A percentile compares a stretch with the other conserved stretches of the same genome.
Evolutionary conservation across 2,888 invertebrate species (phyloP).

Genomic region (Latheticus oryzae): DNA sequence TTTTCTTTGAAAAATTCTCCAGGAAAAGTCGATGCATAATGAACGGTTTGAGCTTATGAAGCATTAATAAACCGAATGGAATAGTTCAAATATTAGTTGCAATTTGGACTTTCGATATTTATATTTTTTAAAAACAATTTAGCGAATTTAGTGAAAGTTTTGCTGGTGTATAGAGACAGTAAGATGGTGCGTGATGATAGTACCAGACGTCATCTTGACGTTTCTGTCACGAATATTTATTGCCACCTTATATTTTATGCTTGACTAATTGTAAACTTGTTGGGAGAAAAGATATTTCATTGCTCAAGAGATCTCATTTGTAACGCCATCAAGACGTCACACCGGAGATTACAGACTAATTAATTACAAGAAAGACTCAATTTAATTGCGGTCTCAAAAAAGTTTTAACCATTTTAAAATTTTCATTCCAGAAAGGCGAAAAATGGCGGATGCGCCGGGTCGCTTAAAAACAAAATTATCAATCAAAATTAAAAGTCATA

Average conservation of each 20-base stretch:
- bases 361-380: no score
- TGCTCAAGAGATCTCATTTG: slow-evolving; percentile 26
- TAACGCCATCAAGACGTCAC: slow-evolving; percentile 31
- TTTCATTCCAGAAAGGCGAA: no score
- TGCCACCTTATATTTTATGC: slow-evolving; percentile 28
- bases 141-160: slow-evolving; percentile 31
- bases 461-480: no score
- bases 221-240: slow-evolving; percentile 30
- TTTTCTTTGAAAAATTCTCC: no score
- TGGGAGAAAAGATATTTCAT: slow-evolving; percentile 30
- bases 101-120: slow-evolving; percentile 33
- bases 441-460: no score
- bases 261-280: slow-evolving; percentile 34
- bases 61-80: slow-evolving; percentile 10
- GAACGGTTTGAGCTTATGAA: slow-evolving; percentile 3
- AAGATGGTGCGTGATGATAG: slow-evolving; percentile 52
- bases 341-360: slow-evolving; percentile 21
- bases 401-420: no score
- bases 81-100: slow-evolving; percentile 14
- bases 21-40: slow-evolving; percentile 6
- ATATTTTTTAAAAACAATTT: slow-evolving; percentile 45
- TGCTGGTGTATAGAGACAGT: slow-evolving; percentile 51
- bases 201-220: slow-evolving; percentile 44
- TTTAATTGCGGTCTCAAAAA: no score
- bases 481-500: no score